phyloP scores from a whole-genome alignment of 1,140 invertebrate genomes.

The Octopus bimaculoides region DNA sequence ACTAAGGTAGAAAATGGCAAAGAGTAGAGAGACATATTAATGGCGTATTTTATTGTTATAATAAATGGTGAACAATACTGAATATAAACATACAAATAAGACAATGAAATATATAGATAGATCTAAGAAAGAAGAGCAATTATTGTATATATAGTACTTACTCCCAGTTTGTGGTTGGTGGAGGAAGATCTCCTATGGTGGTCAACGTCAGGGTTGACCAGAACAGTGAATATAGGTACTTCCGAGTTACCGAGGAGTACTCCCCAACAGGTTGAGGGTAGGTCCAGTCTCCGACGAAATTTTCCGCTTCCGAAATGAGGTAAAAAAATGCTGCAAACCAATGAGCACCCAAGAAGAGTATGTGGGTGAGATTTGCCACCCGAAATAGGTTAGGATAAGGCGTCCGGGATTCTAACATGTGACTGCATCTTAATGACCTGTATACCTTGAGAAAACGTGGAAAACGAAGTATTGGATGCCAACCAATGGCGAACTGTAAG shows the following conservation, averaged over 20 bases:
- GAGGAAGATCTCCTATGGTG: conserved; percentile 87
- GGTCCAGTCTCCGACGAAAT: conserved; percentile 87
- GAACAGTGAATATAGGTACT: conserved; percentile 91
- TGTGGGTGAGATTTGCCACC: conserved; percentile 93
- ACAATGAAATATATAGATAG: too few relatives aligned
- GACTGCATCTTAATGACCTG: conserved; percentile 87
- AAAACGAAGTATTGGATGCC: conserved; percentile 57
- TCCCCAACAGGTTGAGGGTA: conserved; percentile 74
- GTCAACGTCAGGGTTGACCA: conserved; percentile 97
- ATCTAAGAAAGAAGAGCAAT: too few relatives aligned
- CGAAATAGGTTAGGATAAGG: conserved; percentile 94
- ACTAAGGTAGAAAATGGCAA: too few relatives aligned
- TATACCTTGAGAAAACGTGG: conserved; percentile 72
- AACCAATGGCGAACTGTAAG: conserved; percentile 64
- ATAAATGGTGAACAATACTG: too few relatives aligned
- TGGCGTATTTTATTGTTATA: too few relatives aligned
- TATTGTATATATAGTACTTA: conserved; percentile 65
- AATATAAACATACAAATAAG: too few relatives aligned
- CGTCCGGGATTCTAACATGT: conserved; percentile 92
- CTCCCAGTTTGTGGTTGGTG: conserved; percentile 92
- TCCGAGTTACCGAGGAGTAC: conserved; percentile 81
- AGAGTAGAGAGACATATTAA: too few relatives aligned
- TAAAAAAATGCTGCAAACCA: conserved; percentile 99
- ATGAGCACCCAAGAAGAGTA: conserved; percentile 88
- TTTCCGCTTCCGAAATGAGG: conserved; percentile 86